phyloP scores from a whole-genome alignment of 2,113 vertebrate genomes.

The Acanthisitta chloris region DNA sequence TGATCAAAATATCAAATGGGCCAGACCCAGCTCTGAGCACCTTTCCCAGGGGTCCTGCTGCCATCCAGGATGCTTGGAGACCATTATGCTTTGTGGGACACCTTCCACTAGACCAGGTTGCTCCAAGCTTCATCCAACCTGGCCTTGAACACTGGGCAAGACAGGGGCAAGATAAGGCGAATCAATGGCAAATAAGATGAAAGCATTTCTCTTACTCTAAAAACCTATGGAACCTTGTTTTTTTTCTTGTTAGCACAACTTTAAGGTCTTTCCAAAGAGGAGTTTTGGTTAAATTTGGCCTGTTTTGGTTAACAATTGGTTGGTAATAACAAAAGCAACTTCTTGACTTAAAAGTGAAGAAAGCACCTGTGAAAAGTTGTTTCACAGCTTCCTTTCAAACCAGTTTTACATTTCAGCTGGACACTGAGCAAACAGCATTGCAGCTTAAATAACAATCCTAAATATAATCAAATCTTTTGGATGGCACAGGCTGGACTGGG shows the following conservation, averaged over 20 bases:
- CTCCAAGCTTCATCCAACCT: not conserved
- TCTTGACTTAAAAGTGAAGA: not conserved
- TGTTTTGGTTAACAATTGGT: not conserved
- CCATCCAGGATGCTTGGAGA: not conserved
- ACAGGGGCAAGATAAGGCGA: not conserved
- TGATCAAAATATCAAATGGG: not conserved
- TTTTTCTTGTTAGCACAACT: not conserved
- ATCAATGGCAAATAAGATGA: not conserved
- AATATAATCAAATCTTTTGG: not conserved
- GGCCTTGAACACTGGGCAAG: not conserved
- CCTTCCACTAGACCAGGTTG: too few relatives aligned
- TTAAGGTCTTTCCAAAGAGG: not conserved
- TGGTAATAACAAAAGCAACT: not conserved
- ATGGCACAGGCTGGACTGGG: not conserved
- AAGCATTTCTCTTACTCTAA: not conserved
- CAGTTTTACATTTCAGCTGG: not conserved
- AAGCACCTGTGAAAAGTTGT: not conserved
- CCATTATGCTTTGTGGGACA: not conserved
- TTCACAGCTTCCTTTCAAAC: not conserved
- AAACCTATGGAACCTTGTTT: not conserved
- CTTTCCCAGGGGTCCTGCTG: not conserved
- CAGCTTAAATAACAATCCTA: not conserved
- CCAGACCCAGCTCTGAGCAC: not conserved
- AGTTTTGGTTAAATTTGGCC: not conserved
- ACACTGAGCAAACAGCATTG: not conserved